These are phyloP conservation scores for Malacoctenus gilli DNA, from an alignment of 2,797 vertebrate species.

Conservation along the genomic window DNA sequence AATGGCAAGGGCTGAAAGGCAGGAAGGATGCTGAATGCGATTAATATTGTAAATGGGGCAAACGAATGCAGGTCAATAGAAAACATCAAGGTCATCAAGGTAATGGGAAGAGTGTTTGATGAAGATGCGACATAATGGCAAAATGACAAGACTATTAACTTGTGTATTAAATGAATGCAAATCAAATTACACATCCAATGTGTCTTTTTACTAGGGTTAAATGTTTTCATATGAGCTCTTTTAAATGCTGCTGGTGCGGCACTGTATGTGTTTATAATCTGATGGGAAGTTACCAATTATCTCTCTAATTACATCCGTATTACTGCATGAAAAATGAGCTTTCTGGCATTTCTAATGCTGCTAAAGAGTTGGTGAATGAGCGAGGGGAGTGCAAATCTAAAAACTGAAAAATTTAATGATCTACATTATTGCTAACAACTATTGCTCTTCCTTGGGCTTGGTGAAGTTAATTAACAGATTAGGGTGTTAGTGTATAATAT, in stretches of 20 bases:
- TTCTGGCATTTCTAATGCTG: conserved; percentile 63
- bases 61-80: conserved; percentile 30
- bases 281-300: conserved; percentile 72
- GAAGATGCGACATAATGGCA: conserved; percentile 15
- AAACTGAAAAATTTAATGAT: conserved; percentile 59
- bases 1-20: conserved; percentile 22
- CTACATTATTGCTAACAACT: conserved; percentile 63
- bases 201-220: conserved; percentile 17
- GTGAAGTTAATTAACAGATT: conserved; percentile 71
- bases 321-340: conserved; percentile 73
- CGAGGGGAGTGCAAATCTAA: conserved; percentile 45
- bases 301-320: conserved; percentile 73
- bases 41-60: conserved; percentile 1
- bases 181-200: conserved; percentile 47
- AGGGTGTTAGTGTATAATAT: conserved; percentile 56
- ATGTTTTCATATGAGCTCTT: conserved; percentile 43
- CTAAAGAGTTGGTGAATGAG: conserved; percentile 51
- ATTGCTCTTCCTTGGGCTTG: conserved; percentile 59
- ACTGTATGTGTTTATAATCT: conserved; percentile 61
- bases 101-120: conserved; percentile 25
- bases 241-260: conserved; percentile 31
- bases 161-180: conserved; percentile 30
- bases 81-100: conserved; percentile 29
- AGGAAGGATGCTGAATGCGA: conserved; percentile 23
- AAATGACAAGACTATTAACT: conserved; percentile 32